Evolutionary conservation across 2,888 invertebrate species (phyloP).

Genomic region (Macrosoma leucophasiata): DNA sequence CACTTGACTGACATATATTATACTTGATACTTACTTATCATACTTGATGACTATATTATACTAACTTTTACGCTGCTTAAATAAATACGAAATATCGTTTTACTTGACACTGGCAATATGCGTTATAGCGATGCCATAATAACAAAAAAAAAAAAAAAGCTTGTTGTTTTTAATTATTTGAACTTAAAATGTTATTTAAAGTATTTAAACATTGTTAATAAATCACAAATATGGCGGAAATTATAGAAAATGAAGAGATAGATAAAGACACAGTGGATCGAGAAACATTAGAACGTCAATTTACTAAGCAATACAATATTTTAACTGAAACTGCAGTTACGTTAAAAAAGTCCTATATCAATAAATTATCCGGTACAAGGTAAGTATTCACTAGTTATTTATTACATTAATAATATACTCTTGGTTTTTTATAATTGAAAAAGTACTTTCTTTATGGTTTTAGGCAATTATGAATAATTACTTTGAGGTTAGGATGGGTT

Average conservation of each 20-base stretch:
- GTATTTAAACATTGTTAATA: neutral
- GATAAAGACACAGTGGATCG: constrained; percentile 51
- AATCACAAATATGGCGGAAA: constrained; percentile 45
- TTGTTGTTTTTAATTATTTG: neutral
- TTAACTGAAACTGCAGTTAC: constrained; percentile 70
- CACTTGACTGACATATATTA: too few relatives aligned
- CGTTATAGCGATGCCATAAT: too few relatives aligned
- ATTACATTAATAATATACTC: constrained; percentile 3
- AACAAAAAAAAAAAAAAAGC: too few relatives aligned
- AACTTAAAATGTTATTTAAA: neutral
- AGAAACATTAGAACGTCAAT: constrained; percentile 43
- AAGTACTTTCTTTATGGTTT: too few relatives aligned
- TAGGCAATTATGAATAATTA: too few relatives aligned
- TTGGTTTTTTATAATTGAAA: too few relatives aligned
- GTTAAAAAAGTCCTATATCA: constrained; percentile 74
- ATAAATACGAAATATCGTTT: too few relatives aligned
- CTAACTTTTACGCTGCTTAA: too few relatives aligned
- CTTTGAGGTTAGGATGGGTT: too few relatives aligned
- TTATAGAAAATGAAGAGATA: constrained; percentile 52
- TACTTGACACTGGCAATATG: too few relatives aligned
- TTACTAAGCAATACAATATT: constrained; percentile 47
- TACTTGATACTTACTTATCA: too few relatives aligned
- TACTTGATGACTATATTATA: too few relatives aligned
- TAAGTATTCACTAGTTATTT: constrained; percentile 46
- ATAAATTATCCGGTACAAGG: constrained; percentile 76